phyloP scores from a whole-genome alignment of 2,797 vertebrate species.

The Propithecus deckenii region DNA sequence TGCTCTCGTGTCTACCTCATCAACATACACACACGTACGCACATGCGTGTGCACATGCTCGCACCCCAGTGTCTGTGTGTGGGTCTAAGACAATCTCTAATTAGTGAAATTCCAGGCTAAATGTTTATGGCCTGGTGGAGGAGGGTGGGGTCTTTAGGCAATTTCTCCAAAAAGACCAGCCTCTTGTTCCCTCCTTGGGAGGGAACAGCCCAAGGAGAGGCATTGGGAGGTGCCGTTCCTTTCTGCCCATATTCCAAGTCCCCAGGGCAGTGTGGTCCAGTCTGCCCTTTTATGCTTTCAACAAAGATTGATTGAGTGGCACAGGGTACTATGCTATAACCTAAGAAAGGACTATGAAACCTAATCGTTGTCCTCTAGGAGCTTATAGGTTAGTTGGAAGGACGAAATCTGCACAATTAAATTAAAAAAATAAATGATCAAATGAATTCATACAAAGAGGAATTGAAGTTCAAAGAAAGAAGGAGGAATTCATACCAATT shows the following conservation, averaged over 20 bases:
- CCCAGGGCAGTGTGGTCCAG: not conserved
- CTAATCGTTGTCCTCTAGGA: not conserved
- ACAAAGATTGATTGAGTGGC: not conserved
- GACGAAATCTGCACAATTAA: not conserved
- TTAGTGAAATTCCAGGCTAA: not conserved
- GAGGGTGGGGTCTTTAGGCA: not conserved
- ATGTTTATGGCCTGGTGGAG: not conserved
- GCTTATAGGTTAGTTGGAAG: not conserved
- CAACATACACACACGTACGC: not conserved
- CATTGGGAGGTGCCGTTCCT: not conserved
- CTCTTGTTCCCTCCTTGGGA: not conserved
- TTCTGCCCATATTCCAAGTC: not conserved
- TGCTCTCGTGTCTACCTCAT: not conserved
- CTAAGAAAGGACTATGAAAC: not conserved
- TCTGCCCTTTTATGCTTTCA: not conserved
- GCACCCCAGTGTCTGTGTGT: not conserved
- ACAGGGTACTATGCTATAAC: not conserved
- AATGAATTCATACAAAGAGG: not conserved
- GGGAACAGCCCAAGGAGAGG: not conserved
- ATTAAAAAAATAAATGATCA: not conserved
- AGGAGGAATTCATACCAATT: not conserved
- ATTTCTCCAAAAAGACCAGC: not conserved
- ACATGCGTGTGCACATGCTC: no score
- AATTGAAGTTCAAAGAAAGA: not conserved
- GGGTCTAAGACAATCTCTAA: not conserved